Percentiles rank a stretch among this genome's conserved stretches.
These are phyloP conservation scores for Cyaniris semiargus DNA, from an alignment of 2,888 invertebrate genomes.

Conservation along the genomic window DNA sequence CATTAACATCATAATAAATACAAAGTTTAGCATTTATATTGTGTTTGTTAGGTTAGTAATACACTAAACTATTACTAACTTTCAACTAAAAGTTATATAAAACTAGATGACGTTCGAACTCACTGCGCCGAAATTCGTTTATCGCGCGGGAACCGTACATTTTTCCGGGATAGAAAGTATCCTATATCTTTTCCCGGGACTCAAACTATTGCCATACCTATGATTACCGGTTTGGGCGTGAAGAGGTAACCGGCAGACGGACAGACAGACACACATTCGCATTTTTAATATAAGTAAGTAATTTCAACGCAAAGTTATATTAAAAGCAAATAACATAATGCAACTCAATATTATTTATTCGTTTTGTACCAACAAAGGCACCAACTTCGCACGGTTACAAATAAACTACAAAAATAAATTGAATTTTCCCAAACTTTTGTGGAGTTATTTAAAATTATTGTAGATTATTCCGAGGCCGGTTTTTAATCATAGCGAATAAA, in stretches of 20 bases:
- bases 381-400: conserved; percentile 11
- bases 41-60: neutral
- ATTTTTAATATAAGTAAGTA: too few species aligned
- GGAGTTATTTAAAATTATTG: conserved; percentile 24
- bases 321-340: neutral
- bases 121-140: too few species aligned
- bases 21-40: neutral
- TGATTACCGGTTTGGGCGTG: too few species aligned
- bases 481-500: conserved; percentile 17
- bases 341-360: neutral
- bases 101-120: too few species aligned
- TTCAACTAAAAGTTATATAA: neutral
- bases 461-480: neutral
- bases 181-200: too few species aligned
- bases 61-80: neutral
- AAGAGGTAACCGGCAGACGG: too few species aligned
- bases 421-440: neutral
- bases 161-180: too few species aligned
- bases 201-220: too few species aligned
- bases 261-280: too few species aligned
- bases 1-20: neutral
- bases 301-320: neutral
- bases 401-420: conserved; percentile 25
- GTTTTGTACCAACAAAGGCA: neutral
- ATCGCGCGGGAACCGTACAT: too few species aligned